Conservation (phyloP, 2,888 invertebrate species). For the Hypolimnas misippus region DNA sequence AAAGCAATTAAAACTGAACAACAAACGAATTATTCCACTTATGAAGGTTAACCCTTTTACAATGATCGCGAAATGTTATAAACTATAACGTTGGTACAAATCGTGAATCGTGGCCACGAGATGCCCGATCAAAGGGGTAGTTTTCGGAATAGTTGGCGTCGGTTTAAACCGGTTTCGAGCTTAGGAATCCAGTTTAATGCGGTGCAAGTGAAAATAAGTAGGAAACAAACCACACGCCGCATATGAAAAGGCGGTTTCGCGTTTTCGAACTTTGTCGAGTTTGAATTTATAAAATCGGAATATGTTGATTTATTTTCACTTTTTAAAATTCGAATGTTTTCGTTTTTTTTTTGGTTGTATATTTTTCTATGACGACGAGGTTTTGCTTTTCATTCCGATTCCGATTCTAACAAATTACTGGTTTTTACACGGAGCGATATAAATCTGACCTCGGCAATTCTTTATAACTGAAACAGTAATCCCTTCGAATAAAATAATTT, state of each 20-base stretch:
- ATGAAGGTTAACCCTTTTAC: constrained; percentile 9
- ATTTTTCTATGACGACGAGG: background rate
- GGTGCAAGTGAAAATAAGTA: constrained; percentile 50
- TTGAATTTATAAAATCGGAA: constrained; percentile 1
- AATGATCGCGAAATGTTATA: constrained; percentile 8
- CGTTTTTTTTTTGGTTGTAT: background rate
- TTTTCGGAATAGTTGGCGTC: constrained; percentile 66
- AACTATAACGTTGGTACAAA: constrained; percentile 49
- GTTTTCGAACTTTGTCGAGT: constrained; percentile 26
- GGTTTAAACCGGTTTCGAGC: constrained; percentile 54
- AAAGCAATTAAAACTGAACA: constrained; percentile 6
- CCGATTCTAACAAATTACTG: background rate
- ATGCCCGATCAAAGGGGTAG: constrained; percentile 68
- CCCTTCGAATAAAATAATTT: background rate
- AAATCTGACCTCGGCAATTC: constrained; percentile 1
- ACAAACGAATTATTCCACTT: constrained; percentile 7
- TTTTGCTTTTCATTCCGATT: background rate
- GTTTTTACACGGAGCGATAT: background rate
- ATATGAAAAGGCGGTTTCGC: constrained; percentile 30
- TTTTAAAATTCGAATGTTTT: background rate
- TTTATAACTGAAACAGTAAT: background rate
- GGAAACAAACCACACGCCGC: constrained; percentile 34
- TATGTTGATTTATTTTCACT: constrained; percentile 3
- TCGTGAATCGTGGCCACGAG: constrained; percentile 64
- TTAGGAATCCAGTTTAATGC: constrained; percentile 50